phyloP scores from a whole-genome alignment of 92 coral and sea anemone genomes.

The Porites lobata region DNA sequence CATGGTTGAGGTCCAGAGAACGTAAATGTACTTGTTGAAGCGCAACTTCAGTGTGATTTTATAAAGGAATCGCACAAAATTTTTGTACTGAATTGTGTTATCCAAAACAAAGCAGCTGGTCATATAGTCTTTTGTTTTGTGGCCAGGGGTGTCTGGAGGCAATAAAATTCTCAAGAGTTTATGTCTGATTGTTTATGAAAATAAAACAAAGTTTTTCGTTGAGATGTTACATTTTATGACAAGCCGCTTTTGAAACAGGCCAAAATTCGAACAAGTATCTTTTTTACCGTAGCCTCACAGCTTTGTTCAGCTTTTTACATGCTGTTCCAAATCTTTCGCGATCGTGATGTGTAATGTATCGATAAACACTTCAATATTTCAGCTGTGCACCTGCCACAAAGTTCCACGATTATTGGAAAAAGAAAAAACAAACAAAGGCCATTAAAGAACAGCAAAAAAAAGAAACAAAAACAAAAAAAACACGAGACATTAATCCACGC shows the following conservation, averaged over 20 bases:
- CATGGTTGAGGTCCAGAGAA: neutral
- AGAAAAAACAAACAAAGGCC: neutral
- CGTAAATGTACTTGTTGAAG: neutral
- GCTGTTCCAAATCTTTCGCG: neutral
- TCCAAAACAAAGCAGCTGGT: constrained; percentile 1
- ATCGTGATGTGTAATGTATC: neutral
- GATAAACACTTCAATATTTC: neutral
- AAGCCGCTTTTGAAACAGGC: neutral
- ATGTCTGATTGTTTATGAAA: neutral
- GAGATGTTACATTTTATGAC: neutral
- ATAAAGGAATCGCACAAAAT: neutral
- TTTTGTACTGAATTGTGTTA: too few relatives aligned
- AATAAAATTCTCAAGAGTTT: neutral
- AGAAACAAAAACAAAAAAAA: too few relatives aligned
- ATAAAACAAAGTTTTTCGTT: too few relatives aligned
- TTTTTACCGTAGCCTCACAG: constrained; percentile 15
- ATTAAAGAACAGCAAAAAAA: too few relatives aligned
- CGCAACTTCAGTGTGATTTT: neutral
- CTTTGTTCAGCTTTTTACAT: neutral
- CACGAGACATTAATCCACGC: too few relatives aligned
- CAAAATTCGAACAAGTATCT: neutral
- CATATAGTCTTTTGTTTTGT: neutral
- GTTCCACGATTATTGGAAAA: neutral
- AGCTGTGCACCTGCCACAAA: neutral
- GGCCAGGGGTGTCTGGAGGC: neutral